A percentile compares a stretch with the other conserved stretches of the same genome.
These are phyloP conservation scores for Syngnathus floridae DNA, from an alignment of 2,113 vertebrate species.

Conservation along the genomic window DNA sequence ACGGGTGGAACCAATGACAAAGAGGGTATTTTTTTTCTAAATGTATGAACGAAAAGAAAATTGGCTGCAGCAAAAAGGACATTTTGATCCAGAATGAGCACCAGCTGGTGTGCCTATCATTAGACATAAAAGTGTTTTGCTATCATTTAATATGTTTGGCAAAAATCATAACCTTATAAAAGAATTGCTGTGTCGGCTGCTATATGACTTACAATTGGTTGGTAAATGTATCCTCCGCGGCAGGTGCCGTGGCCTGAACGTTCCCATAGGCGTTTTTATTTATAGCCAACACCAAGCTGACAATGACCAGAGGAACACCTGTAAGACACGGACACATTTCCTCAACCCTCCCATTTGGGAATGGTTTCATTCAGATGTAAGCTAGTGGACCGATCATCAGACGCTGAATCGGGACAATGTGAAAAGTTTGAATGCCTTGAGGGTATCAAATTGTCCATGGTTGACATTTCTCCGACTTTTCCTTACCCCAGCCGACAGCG, in stretches of 20 bases:
- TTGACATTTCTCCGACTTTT: not conserved
- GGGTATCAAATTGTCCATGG: not conserved
- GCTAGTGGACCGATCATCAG: not conserved
- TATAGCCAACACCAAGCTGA: slow-evolving; percentile 70
- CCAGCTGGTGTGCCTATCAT: too few relatives aligned
- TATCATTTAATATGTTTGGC: too few relatives aligned
- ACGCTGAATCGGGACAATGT: not conserved
- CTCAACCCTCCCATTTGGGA: too few relatives aligned
- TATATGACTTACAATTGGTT: slow-evolving; percentile 74
- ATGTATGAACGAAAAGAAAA: too few relatives aligned
- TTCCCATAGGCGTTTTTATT: slow-evolving; percentile 75
- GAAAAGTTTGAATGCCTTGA: not conserved
- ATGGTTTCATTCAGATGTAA: too few relatives aligned
- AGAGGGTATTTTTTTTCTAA: too few relatives aligned
- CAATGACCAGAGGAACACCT: slow-evolving; percentile 80
- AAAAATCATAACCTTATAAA: not conserved
- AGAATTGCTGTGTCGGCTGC: not conserved
- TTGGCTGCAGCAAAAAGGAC: too few relatives aligned
- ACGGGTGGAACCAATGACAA: too few relatives aligned
- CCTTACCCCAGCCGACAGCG: slow-evolving; percentile 83
- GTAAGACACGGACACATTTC: not conserved
- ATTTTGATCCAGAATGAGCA: too few relatives aligned
- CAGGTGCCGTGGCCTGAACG: not conserved
- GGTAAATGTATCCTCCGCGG: slow-evolving; percentile 13
- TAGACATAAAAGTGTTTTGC: too few relatives aligned